These are phyloP conservation scores for Daubentonia madagascariensis DNA, from an alignment of 2,113 vertebrate genomes.

Conservation along the genomic window DNA sequence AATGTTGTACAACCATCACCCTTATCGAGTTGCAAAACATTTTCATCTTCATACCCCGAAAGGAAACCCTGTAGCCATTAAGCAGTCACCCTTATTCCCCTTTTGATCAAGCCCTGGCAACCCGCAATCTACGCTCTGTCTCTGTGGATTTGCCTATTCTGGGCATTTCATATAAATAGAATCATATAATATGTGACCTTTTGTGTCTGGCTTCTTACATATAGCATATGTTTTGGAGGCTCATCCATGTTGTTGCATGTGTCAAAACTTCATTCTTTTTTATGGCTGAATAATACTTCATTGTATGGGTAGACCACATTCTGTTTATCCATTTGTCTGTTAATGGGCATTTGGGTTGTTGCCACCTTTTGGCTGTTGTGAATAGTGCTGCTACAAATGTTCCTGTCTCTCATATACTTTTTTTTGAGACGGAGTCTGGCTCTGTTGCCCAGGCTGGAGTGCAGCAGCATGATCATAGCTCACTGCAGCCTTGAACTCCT, in stretches of 20 bases:
- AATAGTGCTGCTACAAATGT: neutral
- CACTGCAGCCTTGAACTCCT: neutral
- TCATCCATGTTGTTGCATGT: neutral
- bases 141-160: neutral
- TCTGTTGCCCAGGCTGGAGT: neutral
- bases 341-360: neutral
- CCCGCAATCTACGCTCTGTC: neutral
- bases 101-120: neutral
- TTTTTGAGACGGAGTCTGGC: neutral
- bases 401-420: neutral
- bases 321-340: neutral
- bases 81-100: too few relatives aligned
- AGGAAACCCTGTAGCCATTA: neutral
- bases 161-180: neutral
- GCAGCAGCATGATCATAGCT: neutral
- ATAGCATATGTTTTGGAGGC: neutral
- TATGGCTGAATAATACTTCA: neutral
- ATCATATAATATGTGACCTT: fast-evolving
- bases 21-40: neutral
- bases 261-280: neutral
- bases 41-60: neutral
- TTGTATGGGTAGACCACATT: neutral
- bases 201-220: neutral
- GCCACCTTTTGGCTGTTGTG: neutral
- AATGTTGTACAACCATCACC: too few relatives aligned